These are phyloP conservation scores for Aphidoletes aphidimyza DNA, from an alignment of 2,888 invertebrate species.

Conservation along the genomic window DNA sequence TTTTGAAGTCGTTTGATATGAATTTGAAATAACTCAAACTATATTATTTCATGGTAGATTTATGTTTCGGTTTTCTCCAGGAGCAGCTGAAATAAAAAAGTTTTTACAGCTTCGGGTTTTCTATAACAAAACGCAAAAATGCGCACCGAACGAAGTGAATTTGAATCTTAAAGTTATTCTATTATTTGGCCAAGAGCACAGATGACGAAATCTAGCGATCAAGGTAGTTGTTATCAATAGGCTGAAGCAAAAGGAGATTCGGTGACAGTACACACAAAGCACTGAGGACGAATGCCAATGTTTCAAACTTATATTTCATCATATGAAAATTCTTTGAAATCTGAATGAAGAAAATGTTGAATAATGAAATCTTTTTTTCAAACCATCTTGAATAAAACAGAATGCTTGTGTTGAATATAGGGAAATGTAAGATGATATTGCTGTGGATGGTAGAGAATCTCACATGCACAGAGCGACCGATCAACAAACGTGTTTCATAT, in stretches of 20 bases:
- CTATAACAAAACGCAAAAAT: no score
- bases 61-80: not conserved
- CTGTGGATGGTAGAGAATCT: not conserved
- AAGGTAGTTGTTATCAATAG: no score
- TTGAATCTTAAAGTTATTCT: no score
- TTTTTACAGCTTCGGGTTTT: not conserved
- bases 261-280: no score
- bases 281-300: not conserved
- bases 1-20: not conserved
- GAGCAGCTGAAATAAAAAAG: not conserved
- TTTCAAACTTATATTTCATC: not conserved
- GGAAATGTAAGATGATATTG: not conserved
- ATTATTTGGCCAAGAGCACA: no score
- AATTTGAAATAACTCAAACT: not conserved
- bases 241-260: no score
- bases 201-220: no score
- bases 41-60: not conserved
- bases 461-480: no score
- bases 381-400: not conserved
- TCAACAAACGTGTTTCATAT: no score
- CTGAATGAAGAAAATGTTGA: not conserved
- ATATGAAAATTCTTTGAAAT: slow-evolving; percentile 34
- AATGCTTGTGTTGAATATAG: not conserved
- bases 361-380: not conserved
- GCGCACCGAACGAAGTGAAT: no score